Percentiles rank a stretch among this genome's conserved stretches.
Evolutionary conservation across 2,888 invertebrate genomes (phyloP).

Genomic region (Dromius quadrimaculatus): DNA sequence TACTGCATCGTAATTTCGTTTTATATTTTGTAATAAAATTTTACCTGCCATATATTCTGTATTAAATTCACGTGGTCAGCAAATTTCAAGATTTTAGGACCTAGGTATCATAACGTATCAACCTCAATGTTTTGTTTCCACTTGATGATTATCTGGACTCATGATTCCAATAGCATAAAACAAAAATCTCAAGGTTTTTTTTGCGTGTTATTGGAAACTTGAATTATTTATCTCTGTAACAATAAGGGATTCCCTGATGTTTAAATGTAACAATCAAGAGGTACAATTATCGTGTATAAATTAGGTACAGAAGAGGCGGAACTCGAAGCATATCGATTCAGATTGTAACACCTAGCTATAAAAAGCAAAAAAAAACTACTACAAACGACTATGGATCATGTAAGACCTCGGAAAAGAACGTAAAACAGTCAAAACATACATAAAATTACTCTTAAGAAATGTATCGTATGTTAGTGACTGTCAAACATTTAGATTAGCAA

Average conservation of each 20-base stretch:
- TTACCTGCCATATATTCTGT: constrained; percentile 14
- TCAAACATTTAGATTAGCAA: constrained; percentile 21
- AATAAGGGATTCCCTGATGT: constrained; percentile 14
- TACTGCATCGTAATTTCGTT: neutral
- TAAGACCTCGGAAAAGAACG: constrained; percentile 23
- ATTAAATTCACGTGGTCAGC: no score
- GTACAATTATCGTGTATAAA: neutral
- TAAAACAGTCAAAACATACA: constrained; percentile 27
- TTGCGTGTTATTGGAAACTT: neutral
- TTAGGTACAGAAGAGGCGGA: neutral
- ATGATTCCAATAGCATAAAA: no score
- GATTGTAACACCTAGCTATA: constrained; percentile 10
- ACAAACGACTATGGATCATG: constrained; percentile 10
- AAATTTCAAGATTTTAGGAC: constrained; percentile 3
- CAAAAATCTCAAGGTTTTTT: no score
- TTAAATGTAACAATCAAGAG: constrained; percentile 3
- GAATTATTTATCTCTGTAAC: constrained; percentile 1
- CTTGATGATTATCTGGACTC: no score
- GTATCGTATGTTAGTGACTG: constrained; percentile 6
- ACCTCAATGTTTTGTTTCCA: no score
- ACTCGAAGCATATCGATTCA: neutral
- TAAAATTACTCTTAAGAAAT: constrained; percentile 22
- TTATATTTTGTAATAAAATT: neutral
- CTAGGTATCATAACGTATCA: no score
- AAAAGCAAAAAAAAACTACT: constrained; percentile 26